These are phyloP conservation scores for Alectura lathami DNA, from an alignment of 2,113 vertebrate species.

Conservation along the genomic window DNA sequence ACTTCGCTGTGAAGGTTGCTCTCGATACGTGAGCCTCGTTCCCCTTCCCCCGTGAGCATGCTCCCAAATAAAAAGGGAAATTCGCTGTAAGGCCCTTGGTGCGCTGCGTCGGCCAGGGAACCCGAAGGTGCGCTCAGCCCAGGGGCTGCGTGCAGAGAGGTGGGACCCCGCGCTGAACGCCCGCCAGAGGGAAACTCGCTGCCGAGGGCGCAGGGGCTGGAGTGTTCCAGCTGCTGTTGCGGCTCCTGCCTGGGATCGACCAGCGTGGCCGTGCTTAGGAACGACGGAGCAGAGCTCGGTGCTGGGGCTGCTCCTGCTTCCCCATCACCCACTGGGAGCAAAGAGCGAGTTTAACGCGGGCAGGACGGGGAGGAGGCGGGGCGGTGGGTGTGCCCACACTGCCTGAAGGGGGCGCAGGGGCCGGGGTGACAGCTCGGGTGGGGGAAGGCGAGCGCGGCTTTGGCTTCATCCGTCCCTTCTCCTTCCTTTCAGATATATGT, in stretches of 20 bases:
- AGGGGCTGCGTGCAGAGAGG: neutral
- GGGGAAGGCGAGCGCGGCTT: neutral
- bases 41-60: fast-evolving
- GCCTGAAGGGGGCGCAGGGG: neutral
- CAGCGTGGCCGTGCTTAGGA: fast-evolving
- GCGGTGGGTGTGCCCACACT: fast-evolving
- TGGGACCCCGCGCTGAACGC: neutral
- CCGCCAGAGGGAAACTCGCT: neutral
- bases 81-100: neutral
- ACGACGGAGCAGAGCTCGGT: fast-evolving
- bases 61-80: neutral
- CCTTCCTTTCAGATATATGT: constrained; percentile 93
- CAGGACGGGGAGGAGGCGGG: neutral
- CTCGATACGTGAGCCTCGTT: fast-evolving
- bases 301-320: neutral
- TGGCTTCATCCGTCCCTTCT: neutral
- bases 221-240: neutral
- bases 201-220: neutral
- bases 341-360: fast-evolving
- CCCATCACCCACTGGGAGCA: fast-evolving
- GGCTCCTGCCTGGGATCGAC: neutral
- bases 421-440: fast-evolving
- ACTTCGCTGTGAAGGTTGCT: neutral
- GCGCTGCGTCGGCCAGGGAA: neutral
- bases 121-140: fast-evolving